Evolutionary conservation across 2,113 vertebrate species (phyloP).

Genomic region (Camelus bactrianus): DNA sequence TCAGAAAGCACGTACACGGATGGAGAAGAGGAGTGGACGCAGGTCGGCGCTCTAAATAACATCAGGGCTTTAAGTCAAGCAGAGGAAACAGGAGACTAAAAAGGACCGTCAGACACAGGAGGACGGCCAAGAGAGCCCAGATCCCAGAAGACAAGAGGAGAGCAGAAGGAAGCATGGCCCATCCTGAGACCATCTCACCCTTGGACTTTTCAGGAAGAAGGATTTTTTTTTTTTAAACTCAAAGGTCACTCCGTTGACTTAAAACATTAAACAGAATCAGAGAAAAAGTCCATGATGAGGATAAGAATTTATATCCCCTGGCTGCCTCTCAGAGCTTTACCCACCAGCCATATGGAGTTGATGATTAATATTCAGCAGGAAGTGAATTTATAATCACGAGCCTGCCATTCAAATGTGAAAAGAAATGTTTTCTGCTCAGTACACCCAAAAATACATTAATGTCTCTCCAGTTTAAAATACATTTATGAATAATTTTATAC

Average conservation of each 20-base stretch:
- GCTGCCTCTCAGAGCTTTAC: slow-evolving; percentile 42
- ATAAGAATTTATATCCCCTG: slow-evolving; percentile 59
- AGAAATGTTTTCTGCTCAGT: slow-evolving; percentile 65
- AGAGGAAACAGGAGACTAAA: neutral
- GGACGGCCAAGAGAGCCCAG: neutral
- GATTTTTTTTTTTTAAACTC: neutral
- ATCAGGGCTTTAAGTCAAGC: neutral
- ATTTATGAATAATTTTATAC: slow-evolving; percentile 75
- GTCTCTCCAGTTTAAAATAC: slow-evolving; percentile 69
- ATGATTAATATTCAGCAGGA: slow-evolving; percentile 75
- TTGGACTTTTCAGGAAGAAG: neutral
- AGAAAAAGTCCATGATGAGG: slow-evolving; percentile 53
- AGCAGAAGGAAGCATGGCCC: neutral
- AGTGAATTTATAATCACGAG: slow-evolving; percentile 64
- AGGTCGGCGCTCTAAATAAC: neutral
- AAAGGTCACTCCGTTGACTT: slow-evolving; percentile 39
- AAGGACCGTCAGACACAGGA: neutral
- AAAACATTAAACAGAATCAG: slow-evolving; percentile 67
- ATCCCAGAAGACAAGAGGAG: neutral
- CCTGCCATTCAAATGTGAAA: slow-evolving; percentile 78
- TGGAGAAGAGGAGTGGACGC: neutral
- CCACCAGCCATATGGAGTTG: slow-evolving; percentile 60
- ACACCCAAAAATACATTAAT: slow-evolving; percentile 68
- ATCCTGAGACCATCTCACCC: neutral
- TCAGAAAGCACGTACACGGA: neutral